Evolutionary conservation across 2,113 vertebrate species (phyloP).

Genomic region (Otocyon megalotis): DNA sequence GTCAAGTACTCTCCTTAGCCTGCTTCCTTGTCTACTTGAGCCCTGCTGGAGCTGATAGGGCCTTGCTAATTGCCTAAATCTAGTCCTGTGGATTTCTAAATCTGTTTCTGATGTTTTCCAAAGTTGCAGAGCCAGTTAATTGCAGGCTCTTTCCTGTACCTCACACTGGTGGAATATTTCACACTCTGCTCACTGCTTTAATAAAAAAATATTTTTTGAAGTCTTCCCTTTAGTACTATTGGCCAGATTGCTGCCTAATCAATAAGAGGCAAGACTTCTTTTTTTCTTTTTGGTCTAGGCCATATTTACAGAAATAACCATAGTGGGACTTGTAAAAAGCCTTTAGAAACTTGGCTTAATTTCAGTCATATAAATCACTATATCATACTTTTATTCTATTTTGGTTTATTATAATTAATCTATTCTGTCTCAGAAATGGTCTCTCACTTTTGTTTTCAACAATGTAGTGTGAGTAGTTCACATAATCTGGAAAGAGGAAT

Average conservation of each 20-base stretch:
- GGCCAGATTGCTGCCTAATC: not conserved
- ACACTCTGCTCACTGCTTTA: not conserved
- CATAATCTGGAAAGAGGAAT: not conserved
- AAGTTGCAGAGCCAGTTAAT: not conserved
- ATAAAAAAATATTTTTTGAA: not conserved
- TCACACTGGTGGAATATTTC: not conserved
- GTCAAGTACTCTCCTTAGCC: not conserved
- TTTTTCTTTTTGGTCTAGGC: not conserved
- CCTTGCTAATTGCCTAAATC: accelerated
- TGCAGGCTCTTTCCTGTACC: not conserved
- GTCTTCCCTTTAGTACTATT: not conserved
- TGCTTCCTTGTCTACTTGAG: not conserved
- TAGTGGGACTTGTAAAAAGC: not conserved
- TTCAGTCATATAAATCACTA: not conserved
- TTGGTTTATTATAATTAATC: not conserved
- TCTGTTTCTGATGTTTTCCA: not conserved
- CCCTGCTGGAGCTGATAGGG: not conserved
- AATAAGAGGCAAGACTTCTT: not conserved
- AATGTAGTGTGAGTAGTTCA: not conserved
- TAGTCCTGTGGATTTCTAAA: not conserved
- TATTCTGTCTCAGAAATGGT: slow-evolving; percentile 9
- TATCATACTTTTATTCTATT: not conserved
- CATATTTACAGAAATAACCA: not conserved
- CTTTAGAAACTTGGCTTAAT: not conserved
- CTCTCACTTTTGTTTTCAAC: not conserved